phyloP scores from a whole-genome alignment of 2,113 vertebrate genomes.

The Theristicus caerulescens region DNA sequence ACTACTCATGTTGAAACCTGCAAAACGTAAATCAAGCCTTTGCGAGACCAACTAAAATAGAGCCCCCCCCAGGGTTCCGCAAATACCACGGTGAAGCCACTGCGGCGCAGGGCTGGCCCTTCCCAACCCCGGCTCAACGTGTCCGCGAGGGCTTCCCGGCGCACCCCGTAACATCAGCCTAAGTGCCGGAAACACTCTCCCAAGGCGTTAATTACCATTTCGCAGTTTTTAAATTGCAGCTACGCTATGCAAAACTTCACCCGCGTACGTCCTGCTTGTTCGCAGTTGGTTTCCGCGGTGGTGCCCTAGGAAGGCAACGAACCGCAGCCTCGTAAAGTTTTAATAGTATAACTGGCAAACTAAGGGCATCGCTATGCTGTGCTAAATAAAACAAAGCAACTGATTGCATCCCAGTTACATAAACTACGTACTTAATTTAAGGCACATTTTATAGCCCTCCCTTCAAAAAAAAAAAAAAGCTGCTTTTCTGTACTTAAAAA shows the following conservation, averaged over 20 bases:
- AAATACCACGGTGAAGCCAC: conserved; percentile 75
- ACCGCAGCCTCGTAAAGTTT: neutral
- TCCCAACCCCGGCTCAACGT: neutral
- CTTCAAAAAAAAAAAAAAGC: neutral
- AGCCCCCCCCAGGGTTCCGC: conserved; percentile 67
- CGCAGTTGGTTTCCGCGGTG: neutral
- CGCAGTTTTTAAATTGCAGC: neutral
- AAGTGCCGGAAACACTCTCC: neutral
- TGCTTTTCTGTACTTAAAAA: neutral
- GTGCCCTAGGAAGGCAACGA: neutral
- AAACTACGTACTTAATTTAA: neutral
- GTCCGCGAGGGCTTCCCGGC: neutral
- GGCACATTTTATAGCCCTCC: neutral
- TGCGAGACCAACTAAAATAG: conserved; percentile 73
- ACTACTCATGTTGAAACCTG: conserved; percentile 72
- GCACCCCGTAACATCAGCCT: neutral
- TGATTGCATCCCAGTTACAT: neutral
- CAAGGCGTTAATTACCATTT: neutral
- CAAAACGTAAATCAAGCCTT: conserved; percentile 74
- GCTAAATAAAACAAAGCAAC: neutral
- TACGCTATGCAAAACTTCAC: neutral
- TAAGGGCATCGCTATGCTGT: neutral
- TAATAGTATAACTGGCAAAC: neutral
- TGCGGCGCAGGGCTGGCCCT: neutral
- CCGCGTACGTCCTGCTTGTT: fast-evolving